Evolutionary conservation across 2,113 vertebrate genomes (phyloP), one percentile per base, ranked within the genome.

Genomic region (Bubo bubo): DNA sequence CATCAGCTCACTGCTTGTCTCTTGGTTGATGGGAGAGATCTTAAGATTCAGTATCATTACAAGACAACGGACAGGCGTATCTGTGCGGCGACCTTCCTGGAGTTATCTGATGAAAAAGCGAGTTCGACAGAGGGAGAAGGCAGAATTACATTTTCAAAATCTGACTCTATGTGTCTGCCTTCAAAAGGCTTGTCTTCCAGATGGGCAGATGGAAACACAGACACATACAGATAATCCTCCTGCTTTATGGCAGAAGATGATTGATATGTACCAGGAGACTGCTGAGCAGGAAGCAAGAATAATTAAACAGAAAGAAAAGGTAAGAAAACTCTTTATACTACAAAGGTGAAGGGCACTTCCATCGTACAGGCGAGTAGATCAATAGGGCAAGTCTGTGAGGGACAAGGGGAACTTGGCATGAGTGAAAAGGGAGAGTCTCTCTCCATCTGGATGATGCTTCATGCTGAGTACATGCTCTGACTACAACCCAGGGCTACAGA

Each of bases 331-430:
- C 50, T 70, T 87, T 22, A 26, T 30, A 47, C 15, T 47, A 34
- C 12, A 53, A 62, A 70, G 47, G 63, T 8, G 70, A 92, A 93
- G 41, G 47, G n/a, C 5, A 23, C 16, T 56, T 86, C 34, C 32
- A 45, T 21, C 32, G 53, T 6, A 41, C 0, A 76, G 19, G n/a
- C 0, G 0, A 82, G 28, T 0, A 86, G 37, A 47, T 62, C n/a
- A 62, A 83, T 1, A 77, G 24, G 34, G n/a, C 16, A 79, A 76
- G 26, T 20, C 58, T 77, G 62, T n/a, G 24, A 95, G 45, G 35
- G 90, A 70, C 10, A n/a, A 63, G 19, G 5, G 27, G 19, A 87
- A 63, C 49, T 21, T 30, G 12, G 63, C 30, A 10, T 7, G 39
- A 52, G 22, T 35, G 58, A 72, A 60, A 75, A 52, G 22, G 14